Percentiles rank a stretch among this genome's conserved stretches.
Conservation (phyloP, 2,888 invertebrate species). For the Chirona hameri region DNA sequence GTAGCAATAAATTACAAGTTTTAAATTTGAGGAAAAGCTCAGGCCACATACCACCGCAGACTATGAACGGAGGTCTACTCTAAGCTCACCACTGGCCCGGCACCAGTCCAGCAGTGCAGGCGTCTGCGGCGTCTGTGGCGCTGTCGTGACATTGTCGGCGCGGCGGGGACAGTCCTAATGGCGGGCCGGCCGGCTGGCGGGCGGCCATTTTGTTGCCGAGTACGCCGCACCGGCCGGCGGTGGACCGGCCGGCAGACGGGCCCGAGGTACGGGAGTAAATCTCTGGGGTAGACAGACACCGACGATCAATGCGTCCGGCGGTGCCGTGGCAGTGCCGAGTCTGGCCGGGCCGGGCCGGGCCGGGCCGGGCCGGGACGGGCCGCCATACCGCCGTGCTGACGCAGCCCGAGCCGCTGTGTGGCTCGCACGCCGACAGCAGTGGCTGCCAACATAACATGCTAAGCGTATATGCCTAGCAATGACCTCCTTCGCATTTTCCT, state of each 20-base stretch:
- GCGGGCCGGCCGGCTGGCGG: not conserved
- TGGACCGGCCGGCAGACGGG: not conserved
- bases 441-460: too few relatives aligned
- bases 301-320: not conserved
- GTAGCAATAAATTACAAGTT: too few relatives aligned
- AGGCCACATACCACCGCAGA: too few relatives aligned
- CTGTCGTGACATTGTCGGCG: not conserved
- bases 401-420: too few relatives aligned
- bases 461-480: too few relatives aligned
- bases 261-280: constrained; percentile 13
- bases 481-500: too few relatives aligned
- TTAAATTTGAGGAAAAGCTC: too few relatives aligned
- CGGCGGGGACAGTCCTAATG: not conserved
- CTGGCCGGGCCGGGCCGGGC: not conserved
- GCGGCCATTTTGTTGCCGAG: not conserved
- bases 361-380: not conserved
- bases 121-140: not conserved
- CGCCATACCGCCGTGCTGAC: not conserved
- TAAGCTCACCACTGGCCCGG: too few relatives aligned
- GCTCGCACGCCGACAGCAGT: too few relatives aligned
- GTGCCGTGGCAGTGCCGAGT: not conserved
- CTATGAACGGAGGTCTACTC: too few relatives aligned
- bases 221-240: not conserved
- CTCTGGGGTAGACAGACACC: constrained; percentile 8
- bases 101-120: not conserved